A percentile compares a stretch with the other conserved stretches of the same genome.
Evolutionary conservation across 2,797 vertebrate species (phyloP).

Genomic region (Synaphobranchus kaupii): DNA sequence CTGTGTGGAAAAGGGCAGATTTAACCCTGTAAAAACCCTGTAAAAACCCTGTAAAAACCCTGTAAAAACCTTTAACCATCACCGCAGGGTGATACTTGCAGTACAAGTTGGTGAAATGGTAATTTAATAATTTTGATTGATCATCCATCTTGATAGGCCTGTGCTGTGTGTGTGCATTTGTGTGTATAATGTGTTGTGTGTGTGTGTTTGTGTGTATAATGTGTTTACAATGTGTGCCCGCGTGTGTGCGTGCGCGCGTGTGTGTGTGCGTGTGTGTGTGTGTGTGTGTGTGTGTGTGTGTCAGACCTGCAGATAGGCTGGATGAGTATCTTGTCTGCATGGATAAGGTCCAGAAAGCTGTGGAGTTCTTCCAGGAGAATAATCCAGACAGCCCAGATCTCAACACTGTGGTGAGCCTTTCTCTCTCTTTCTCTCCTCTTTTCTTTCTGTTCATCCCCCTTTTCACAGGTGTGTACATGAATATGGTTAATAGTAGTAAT

Average conservation of each 20-base stretch:
- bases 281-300: constrained; percentile 11
- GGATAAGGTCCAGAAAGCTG: constrained; percentile 94
- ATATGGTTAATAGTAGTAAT: not conserved
- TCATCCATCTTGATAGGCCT: too few species aligned
- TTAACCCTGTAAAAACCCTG: too few species aligned
- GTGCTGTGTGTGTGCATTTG: too few species aligned
- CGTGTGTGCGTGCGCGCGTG: not conserved
- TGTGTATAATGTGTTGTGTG: too few species aligned
- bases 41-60: too few species aligned
- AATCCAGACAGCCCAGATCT: constrained; percentile 95
- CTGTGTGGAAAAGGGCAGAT: not conserved
- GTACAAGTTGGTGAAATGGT: not conserved
- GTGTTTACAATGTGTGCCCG: not conserved
- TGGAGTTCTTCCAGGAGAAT: constrained; percentile 98
- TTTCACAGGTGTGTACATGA: not conserved
- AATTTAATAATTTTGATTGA: too few species aligned
- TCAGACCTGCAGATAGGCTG: constrained; percentile 87
- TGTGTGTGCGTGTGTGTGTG: not conserved
- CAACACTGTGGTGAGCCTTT: constrained; percentile 88
- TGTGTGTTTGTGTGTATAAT: not conserved
- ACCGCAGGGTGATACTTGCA: not conserved
- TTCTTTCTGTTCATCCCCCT: not conserved
- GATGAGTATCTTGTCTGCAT: constrained; percentile 92
- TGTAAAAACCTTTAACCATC: too few species aligned
- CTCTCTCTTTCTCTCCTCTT: not conserved